Evolutionary conservation across 2,888 invertebrate species (phyloP), one percentile per base, ranked within the genome.

Genomic region (Xestia sexstrigata): DNA sequence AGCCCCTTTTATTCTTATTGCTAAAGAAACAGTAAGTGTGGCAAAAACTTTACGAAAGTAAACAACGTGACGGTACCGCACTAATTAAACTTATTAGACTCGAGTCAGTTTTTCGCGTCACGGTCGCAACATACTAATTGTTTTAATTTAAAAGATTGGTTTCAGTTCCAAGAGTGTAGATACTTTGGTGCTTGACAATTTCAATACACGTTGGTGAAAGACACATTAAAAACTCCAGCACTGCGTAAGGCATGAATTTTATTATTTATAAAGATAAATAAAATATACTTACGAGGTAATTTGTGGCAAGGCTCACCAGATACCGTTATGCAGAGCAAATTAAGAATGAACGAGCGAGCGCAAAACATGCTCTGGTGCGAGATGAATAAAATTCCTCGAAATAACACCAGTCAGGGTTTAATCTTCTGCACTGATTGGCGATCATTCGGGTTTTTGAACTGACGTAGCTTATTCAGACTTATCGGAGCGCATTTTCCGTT

Each of bases 251-350:
- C 15, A 11, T 66, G 30, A 67, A 45, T n/a, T n/a, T n/a, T n/a
- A n/a, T 45, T 70, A 47, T 83, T 70, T 79, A 52, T 58, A 63
- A 77, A 76, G 23, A 74, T 74, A 71, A 76, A 82, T 74, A 79
- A 82, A 74, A 77, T 75, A 74, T 73, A n/a, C n/a, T n/a, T n/a
- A 84, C 66, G 52, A 80, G 62, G 74, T 76, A 85, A 87, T 78
- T 79, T 79, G 79, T 76, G 79, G 81, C 79, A 79, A 82, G 85
- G 71, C 76, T 82, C 74, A 75, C 71, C 77, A 79, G 76, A 81
- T 78, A 85, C 89, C 89, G 87, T 87, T 87, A 88, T 79, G 63
- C 79, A 73, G 76, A 65, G 65, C 80, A 85, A 88, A 88, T 87
- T 85, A 87, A 83, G 79, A 87, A 83, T 83, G 75, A 78, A 79